Evolutionary conservation across 1,140 invertebrate species (phyloP).

Genomic region (Cyrtorhinus lividipennis): DNA sequence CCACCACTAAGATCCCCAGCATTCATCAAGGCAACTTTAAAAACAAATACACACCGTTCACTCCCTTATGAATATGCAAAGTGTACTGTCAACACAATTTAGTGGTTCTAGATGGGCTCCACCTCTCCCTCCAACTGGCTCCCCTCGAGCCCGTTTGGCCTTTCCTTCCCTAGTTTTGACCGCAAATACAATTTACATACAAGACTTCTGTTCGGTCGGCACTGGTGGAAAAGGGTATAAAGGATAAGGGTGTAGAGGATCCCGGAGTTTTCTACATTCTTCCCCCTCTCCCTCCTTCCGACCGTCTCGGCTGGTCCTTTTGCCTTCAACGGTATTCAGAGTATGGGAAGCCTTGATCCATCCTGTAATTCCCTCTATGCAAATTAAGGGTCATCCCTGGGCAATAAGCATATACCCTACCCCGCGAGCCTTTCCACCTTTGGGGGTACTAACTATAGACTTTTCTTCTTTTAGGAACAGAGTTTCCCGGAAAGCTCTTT

Average conservation of each 20-base stretch:
- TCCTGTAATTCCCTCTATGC: conserved; percentile 2
- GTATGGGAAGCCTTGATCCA: conserved; percentile 1
- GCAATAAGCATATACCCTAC: background rate
- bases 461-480: background rate
- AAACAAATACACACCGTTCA: conserved; percentile 12
- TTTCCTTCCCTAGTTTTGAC: conserved; percentile 6
- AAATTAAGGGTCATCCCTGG: conserved; percentile 6
- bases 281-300: background rate
- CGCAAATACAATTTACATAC: conserved; percentile 14
- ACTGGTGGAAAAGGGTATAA: background rate
- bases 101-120: conserved; percentile 9
- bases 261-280: conserved; percentile 2
- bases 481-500: too few relatives aligned
- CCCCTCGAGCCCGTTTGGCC: background rate
- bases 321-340: background rate
- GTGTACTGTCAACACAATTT: conserved; percentile 13
- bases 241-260: background rate
- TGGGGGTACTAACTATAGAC: background rate
- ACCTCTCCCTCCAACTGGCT: background rate
- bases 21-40: conserved; percentile 12
- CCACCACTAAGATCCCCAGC: conserved; percentile 4
- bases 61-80: conserved; percentile 14
- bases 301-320: background rate
- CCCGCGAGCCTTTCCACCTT: too few relatives aligned
- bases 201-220: conserved; percentile 5